Evolutionary conservation across 1,140 invertebrate genomes (phyloP).

Genomic region (Lucilia cuprina): DNA sequence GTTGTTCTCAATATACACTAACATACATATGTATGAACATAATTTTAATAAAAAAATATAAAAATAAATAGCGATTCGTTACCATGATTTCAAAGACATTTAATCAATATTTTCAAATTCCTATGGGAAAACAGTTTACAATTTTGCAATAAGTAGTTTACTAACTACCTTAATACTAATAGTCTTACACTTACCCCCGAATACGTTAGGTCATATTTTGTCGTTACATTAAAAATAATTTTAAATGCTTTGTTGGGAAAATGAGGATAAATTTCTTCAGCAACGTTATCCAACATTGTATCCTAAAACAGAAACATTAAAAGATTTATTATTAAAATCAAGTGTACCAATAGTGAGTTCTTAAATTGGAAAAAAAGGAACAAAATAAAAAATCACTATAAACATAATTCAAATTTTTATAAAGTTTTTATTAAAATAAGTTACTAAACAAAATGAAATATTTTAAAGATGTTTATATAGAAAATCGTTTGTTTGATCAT

Average conservation of each 20-base stretch:
- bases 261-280: constrained; percentile 52
- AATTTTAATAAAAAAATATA: not conserved
- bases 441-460: constrained; percentile 39
- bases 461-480: constrained; percentile 49
- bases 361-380: not conserved
- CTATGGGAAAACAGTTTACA: not conserved
- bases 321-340: constrained; percentile 54
- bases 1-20: not conserved
- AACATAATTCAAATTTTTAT: constrained; percentile 22
- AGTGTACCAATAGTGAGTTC: constrained; percentile 61
- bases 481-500: constrained; percentile 60
- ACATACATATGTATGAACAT: no score
- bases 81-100: not conserved
- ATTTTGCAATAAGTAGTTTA: not conserved
- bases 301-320: constrained; percentile 52
- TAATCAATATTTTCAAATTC: not conserved
- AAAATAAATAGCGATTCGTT: not conserved
- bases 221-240: not conserved
- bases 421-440: not conserved
- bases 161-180: not conserved
- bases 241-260: constrained; percentile 56
- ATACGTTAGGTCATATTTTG: not conserved
- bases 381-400: constrained; percentile 21
- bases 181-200: constrained; percentile 1
- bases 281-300: constrained; percentile 50